Base-by-base conservation (phyloP, 1,140 invertebrate genomes). In the Pogonognathellus flavescens region DNA sequence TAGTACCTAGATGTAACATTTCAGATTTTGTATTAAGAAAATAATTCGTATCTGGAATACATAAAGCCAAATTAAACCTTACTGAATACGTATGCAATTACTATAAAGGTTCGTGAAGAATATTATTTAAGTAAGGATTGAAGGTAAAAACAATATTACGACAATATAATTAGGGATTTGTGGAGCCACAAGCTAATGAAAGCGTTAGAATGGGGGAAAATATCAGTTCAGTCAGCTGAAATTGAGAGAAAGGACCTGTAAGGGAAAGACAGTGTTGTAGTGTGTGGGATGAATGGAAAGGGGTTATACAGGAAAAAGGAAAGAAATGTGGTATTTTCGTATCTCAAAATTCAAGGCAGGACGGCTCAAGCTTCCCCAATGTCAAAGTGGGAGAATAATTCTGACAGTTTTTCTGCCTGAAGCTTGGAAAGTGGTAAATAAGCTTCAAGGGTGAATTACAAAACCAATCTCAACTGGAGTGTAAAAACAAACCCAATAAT, bases 381-480 rank as follows among this genome's bases (percentile, higher is more conserved):
- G 20, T 66, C 60, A 25, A 20, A 66, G 6, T 66, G n/a, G 60
- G 55, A 5, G 18, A 66, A 22, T 57, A 13, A 57, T n/a, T 57
- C n/a, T 57, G 53, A 14, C 11, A 14, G 53, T 76, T 76, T 76
- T 31, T 76, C 31, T 76, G 13, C 31, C 41, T 50, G 70, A 9
- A 66, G 25, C 20, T 66, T 66, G 62, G 62, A 10, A 25, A 25
- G 25, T 25, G 62, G 62, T 31, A 76, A 76, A 50, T 76, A 76
- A n/a, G 70, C 70, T 76, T 16, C 25, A 76, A 18, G 70, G 70
- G 70, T 76, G 70, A 31, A 76, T 76, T 76, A 49, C 70, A 25
- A 76, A n/a, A 76, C 70, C 31, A 76, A 76, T 49, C n/a, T 76
- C 70, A 76, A 76, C 70, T 76, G 70, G 70, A 76, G 70, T 76